Percentiles rank a stretch among this genome's conserved stretches.
phyloP scores from a whole-genome alignment of 2,797 vertebrate genomes.

The Thaleichthys pacificus region DNA sequence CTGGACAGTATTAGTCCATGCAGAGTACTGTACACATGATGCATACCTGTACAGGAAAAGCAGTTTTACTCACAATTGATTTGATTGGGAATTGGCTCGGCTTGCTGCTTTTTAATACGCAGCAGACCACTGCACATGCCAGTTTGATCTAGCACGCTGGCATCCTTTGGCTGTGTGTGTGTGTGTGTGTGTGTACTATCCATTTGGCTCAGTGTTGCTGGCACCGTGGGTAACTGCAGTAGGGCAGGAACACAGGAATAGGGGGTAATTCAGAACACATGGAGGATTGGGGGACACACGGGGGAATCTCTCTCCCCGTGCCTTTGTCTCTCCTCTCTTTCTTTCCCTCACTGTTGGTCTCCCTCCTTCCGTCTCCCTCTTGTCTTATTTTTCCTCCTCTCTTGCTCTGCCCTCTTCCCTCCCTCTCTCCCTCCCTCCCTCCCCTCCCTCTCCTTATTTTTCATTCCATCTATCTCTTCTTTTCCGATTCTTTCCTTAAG shows the following conservation, averaged over 20 bases:
- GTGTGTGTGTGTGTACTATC: conserved; percentile 46
- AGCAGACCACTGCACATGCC: conserved; percentile 51
- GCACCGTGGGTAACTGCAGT: conserved; percentile 61
- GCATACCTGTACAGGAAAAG: background rate
- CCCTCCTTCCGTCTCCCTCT: background rate
- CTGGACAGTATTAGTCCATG: background rate
- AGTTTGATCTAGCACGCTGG: conserved; percentile 55
- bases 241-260: conserved; percentile 69
- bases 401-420: background rate
- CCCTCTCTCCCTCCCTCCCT: too few species aligned
- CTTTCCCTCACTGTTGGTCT: background rate
- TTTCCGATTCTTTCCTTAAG: background rate
- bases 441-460: conserved; percentile 1
- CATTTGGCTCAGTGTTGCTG: conserved; percentile 67
- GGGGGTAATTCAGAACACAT: conserved; percentile 71
- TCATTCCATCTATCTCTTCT: background rate
- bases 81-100: conserved; percentile 65
- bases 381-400: background rate
- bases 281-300: conserved; percentile 44
- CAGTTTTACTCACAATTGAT: conserved; percentile 41
- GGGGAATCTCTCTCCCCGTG: conserved; percentile 6
- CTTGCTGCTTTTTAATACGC: conserved; percentile 58
- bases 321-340: conserved; percentile 1
- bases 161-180: conserved; percentile 27
- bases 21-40: background rate